These are phyloP conservation scores for Drosophila albomicans DNA, from an alignment of 1,140 invertebrate genomes.

Conservation along the genomic window DNA sequence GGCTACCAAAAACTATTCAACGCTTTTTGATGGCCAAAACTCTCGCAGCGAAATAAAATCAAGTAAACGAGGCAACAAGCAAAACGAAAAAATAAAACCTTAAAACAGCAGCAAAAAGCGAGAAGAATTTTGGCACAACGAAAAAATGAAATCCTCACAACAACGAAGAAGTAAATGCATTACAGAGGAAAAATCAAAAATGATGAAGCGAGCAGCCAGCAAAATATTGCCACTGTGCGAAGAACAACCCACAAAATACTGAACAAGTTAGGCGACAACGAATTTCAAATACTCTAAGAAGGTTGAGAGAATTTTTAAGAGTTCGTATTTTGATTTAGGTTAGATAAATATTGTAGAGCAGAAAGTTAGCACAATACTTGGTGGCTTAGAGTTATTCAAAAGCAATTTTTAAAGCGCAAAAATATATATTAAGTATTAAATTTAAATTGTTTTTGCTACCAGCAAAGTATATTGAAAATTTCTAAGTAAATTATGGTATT, in stretches of 20 bases:
- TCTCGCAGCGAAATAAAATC: neutral
- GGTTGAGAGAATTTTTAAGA: too few species aligned
- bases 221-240: neutral
- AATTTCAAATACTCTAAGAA: neutral
- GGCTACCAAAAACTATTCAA: conserved; percentile 16
- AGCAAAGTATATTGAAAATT: too few species aligned
- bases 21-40: neutral
- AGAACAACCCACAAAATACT: conserved; percentile 5
- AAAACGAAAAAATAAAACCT: neutral
- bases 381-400: too few species aligned
- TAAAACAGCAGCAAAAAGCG: neutral
- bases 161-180: conserved; percentile 17
- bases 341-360: too few species aligned
- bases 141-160: neutral
- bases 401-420: too few species aligned
- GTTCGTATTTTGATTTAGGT: too few species aligned
- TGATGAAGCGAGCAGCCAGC: neutral
- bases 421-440: too few species aligned
- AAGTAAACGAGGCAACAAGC: neutral
- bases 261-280: neutral
- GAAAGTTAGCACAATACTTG: too few species aligned
- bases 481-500: too few species aligned
- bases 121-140: too few species aligned
- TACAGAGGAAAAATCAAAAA: conserved; percentile 17
- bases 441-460: too few species aligned